Conservation (phyloP, 2,113 vertebrate species). For the Hyperoodon ampullatus region DNA sequence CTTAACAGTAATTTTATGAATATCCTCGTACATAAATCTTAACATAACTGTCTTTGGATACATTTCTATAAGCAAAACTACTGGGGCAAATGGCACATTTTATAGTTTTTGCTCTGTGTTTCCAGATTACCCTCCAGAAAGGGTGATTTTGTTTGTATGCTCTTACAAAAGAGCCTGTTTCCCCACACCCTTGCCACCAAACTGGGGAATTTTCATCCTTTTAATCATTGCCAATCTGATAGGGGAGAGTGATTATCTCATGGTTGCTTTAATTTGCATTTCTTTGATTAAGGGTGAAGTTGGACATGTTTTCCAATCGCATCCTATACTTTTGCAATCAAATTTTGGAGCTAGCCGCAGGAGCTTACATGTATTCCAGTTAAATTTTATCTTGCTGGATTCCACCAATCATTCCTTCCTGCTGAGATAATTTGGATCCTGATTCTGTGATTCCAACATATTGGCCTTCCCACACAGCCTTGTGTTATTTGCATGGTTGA, state of each 20-base stretch:
- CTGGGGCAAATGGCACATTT: background rate
- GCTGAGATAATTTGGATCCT: slow-evolving; percentile 76
- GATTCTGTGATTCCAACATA: slow-evolving; percentile 17
- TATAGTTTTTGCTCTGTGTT: background rate
- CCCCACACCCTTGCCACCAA: background rate
- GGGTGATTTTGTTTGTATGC: background rate
- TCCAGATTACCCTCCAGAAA: slow-evolving; percentile 20
- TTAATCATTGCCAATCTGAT: slow-evolving; percentile 54
- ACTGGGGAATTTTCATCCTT: slow-evolving; percentile 27
- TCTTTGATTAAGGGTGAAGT: slow-evolving; percentile 56
- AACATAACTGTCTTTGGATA: background rate
- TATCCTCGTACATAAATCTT: background rate
- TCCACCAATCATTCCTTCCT: slow-evolving; percentile 73
- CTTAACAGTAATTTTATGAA: background rate
- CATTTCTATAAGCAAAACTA: slow-evolving; percentile 32
- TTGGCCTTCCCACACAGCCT: slow-evolving; percentile 52
- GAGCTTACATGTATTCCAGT: slow-evolving; percentile 57
- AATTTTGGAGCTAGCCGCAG: slow-evolving; percentile 34
- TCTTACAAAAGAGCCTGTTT: slow-evolving; percentile 12
- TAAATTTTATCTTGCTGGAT: slow-evolving; percentile 75
- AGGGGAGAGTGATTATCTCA: slow-evolving; percentile 54
- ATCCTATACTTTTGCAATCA: slow-evolving; percentile 62
- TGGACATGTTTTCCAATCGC: slow-evolving; percentile 44
- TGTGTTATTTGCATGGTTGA: slow-evolving; percentile 70
- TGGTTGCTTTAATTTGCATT: slow-evolving; percentile 50